phyloP scores from a whole-genome alignment of 2,113 vertebrate species.

The Hirundichthys speculiger region DNA sequence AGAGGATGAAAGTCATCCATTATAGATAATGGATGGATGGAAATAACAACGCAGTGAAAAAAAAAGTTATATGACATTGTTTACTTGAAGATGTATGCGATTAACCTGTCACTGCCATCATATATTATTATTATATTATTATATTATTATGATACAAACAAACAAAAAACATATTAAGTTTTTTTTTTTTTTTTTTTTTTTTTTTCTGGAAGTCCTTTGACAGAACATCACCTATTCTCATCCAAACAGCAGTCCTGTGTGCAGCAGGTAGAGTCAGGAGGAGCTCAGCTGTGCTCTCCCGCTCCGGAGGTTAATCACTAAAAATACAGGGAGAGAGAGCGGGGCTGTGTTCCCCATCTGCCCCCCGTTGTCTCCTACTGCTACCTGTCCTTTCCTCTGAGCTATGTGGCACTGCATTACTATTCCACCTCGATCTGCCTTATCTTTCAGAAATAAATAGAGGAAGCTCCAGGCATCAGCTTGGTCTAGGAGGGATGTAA shows the following conservation, averaged over 20 bases:
- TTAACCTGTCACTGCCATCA: no score
- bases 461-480: slow-evolving; percentile 27
- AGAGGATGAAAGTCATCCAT: no score
- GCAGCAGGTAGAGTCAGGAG: slow-evolving; percentile 35
- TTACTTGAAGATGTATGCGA: no score
- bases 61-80: no score
- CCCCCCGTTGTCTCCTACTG: slow-evolving; percentile 57
- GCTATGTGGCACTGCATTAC: slow-evolving; percentile 47
- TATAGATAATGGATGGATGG: no score
- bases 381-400: slow-evolving; percentile 53
- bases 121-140: no score
- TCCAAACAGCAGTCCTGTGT: background rate
- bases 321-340: slow-evolving; percentile 34
- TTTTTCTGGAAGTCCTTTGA: no score
- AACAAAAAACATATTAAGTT: no score
- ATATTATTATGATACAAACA: no score
- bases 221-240: slow-evolving; percentile 14
- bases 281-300: slow-evolving; percentile 39
- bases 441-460: slow-evolving; percentile 72
- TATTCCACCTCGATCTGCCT: slow-evolving; percentile 61
- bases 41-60: no score
- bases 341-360: slow-evolving; percentile 27
- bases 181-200: no score
- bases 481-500: slow-evolving; percentile 45
- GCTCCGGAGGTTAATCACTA: slow-evolving; percentile 68